These are phyloP conservation scores for Autographa gamma DNA, from an alignment of 2,888 invertebrate species.

Conservation along the genomic window DNA sequence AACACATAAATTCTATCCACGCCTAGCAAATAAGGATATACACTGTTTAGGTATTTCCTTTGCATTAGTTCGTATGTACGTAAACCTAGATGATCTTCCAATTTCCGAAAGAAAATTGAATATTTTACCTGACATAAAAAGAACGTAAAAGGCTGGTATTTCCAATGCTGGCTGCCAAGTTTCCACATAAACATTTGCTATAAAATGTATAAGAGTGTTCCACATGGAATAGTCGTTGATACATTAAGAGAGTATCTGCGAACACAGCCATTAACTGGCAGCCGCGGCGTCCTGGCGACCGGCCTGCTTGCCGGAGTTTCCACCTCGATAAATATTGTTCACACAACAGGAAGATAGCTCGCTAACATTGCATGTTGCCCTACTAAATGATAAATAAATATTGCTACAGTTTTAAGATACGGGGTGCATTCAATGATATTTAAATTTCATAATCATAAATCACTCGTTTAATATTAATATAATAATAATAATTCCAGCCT, in stretches of 20 bases:
- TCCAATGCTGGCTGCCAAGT: background rate
- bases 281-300: conserved; percentile 30
- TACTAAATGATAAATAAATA: conserved; percentile 18
- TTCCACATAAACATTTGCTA: conserved; percentile 24
- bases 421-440: background rate
- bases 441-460: background rate
- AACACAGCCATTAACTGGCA: conserved; percentile 47
- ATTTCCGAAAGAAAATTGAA: conserved; percentile 16
- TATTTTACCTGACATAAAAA: conserved; percentile 17
- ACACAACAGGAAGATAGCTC: conserved; percentile 37
- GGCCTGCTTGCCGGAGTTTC: conserved; percentile 51
- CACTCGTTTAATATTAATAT: too few species aligned
- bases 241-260: conserved; percentile 40
- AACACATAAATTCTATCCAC: conserved; percentile 23
- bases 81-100: conserved; percentile 9
- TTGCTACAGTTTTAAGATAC: background rate
- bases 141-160: conserved; percentile 5
- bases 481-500: too few species aligned
- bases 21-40: conserved; percentile 10
- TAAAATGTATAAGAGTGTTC: conserved; percentile 16
- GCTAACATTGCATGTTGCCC: conserved; percentile 19
- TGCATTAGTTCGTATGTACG: background rate
- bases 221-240: conserved; percentile 24
- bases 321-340: conserved; percentile 50
- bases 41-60: background rate